phyloP scores from a whole-genome alignment of 2,888 invertebrate genomes.

The Meandrusa payeni region DNA sequence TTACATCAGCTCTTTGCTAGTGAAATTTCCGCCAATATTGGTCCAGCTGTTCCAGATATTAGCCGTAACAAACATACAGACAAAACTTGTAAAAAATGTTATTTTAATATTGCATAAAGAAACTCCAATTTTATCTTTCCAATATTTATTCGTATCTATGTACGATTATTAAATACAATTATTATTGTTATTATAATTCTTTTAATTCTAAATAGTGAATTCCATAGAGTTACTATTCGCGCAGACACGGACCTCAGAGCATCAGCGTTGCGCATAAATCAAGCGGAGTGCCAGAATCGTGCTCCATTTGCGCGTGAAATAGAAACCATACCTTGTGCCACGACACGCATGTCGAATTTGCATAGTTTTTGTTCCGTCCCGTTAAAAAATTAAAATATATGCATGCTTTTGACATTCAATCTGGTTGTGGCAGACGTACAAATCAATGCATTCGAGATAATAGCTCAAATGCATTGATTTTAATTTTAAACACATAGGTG shows the following conservation, averaged over 20 bases:
- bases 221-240: slow-evolving; percentile 29
- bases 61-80: no score
- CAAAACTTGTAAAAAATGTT: no score
- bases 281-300: slow-evolving; percentile 32
- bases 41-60: no score
- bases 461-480: no score
- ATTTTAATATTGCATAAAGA: no score
- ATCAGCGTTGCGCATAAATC: slow-evolving; percentile 48
- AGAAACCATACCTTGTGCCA: slow-evolving; percentile 36
- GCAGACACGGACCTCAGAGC: slow-evolving; percentile 28
- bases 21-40: no score
- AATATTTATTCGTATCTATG: no score
- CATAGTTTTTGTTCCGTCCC: slow-evolving; percentile 20
- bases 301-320: slow-evolving; percentile 63
- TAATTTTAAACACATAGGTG: no score
- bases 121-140: no score
- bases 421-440: not conserved
- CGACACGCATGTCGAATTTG: slow-evolving; percentile 26
- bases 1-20: no score
- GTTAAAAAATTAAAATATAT: slow-evolving; percentile 20
- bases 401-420: slow-evolving; percentile 14
- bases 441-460: slow-evolving; percentile 9
- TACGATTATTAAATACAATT: no score
- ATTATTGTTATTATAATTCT: no score
- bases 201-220: slow-evolving; percentile 33